These are phyloP conservation scores for Drosophila bipectinata DNA, from an alignment of 1,140 invertebrate species.

Conservation along the genomic window DNA sequence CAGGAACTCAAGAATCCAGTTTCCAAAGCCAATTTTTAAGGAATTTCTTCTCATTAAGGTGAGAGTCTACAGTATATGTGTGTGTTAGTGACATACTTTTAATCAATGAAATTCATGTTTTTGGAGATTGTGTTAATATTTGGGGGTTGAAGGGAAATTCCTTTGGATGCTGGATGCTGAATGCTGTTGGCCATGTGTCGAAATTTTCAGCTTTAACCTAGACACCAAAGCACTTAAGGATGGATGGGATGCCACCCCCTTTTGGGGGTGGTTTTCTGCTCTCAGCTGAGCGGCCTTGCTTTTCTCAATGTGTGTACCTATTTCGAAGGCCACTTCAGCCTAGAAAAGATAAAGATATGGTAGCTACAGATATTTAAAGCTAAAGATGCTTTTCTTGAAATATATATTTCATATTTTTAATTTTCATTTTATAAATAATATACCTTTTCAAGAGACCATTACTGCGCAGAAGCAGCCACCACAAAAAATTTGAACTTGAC, in stretches of 20 bases:
- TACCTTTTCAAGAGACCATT: too few species aligned
- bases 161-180: constrained; percentile 45
- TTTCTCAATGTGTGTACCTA: constrained; percentile 39
- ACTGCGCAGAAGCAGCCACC: neutral
- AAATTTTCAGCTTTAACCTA: constrained; percentile 33
- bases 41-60: constrained; percentile 31
- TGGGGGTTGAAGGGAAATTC: constrained; percentile 64
- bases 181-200: constrained; percentile 9
- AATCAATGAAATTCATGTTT: constrained; percentile 20
- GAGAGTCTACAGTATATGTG: neutral
- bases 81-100: constrained; percentile 23
- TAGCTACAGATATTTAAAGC: too few species aligned
- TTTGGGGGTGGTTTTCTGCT: constrained; percentile 44
- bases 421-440: too few species aligned
- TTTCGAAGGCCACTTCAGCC: constrained; percentile 30
- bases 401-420: too few species aligned
- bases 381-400: too few species aligned
- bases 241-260: constrained; percentile 16
- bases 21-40: constrained; percentile 31
- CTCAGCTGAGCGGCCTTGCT: constrained; percentile 39
- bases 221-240: constrained; percentile 11
- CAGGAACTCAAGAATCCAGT: constrained; percentile 31
- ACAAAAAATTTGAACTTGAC: constrained; percentile 58
- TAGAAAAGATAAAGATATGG: neutral
- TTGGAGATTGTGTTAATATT: constrained; percentile 23